Conservation (phyloP, 2,888 invertebrate species). For the Miltochrista miniata region DNA sequence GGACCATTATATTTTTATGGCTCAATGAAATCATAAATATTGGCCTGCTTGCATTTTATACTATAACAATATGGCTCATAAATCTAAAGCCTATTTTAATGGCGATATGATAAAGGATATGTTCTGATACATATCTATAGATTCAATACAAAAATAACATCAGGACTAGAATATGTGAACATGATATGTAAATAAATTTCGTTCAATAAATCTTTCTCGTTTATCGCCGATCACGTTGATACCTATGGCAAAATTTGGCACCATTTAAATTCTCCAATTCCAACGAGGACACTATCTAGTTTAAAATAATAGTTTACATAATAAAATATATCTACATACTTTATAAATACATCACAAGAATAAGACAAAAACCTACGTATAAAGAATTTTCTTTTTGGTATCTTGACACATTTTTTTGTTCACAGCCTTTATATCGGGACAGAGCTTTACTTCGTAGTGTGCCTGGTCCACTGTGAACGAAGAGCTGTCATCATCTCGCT, state of each 20-base stretch:
- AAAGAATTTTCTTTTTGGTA: conserved; percentile 46
- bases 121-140: conserved; percentile 32
- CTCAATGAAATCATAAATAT: conserved; percentile 47
- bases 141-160: conserved; percentile 23
- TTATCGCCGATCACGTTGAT: conserved; percentile 27
- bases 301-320: conserved; percentile 30
- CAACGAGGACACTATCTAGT: conserved; percentile 34
- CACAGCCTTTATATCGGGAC: conserved; percentile 4
- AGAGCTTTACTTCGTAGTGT: conserved; percentile 89
- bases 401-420: conserved; percentile 44
- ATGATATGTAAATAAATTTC: conserved; percentile 52
- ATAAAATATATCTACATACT: conserved; percentile 30
- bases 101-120: conserved; percentile 68
- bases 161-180: conserved; percentile 26
- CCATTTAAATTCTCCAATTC: conserved; percentile 46
- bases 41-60: conserved; percentile 43
- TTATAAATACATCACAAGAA: conserved; percentile 33
- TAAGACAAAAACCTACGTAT: conserved; percentile 26
- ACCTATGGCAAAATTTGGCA: conserved; percentile 50
- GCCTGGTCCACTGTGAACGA: conserved; percentile 92
- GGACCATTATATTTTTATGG: conserved; percentile 45
- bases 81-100: conserved; percentile 55
- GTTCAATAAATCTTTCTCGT: conserved; percentile 36
- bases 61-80: conserved; percentile 44
- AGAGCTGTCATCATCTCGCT: conserved; percentile 94